Evolutionary conservation across 2,888 invertebrate species (phyloP).

Genomic region (Stenotaenia linearis): DNA sequence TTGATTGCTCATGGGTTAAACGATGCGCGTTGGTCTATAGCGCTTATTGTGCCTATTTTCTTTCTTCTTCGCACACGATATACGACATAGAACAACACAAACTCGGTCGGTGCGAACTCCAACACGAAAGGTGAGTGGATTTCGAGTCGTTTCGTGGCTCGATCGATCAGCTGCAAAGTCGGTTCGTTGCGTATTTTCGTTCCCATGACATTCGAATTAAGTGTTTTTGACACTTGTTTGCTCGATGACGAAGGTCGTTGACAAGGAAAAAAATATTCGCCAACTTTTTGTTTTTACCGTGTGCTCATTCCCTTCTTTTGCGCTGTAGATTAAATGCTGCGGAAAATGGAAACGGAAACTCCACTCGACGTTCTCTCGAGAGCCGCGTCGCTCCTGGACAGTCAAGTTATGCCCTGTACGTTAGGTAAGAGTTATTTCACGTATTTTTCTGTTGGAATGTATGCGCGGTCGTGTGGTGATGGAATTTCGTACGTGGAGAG

Average conservation of each 20-base stretch:
- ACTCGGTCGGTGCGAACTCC: not conserved
- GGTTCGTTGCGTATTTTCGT: not conserved
- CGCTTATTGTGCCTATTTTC: not conserved
- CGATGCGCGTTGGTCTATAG: slow-evolving; percentile 1
- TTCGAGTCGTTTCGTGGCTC: not conserved
- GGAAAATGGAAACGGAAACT: slow-evolving; percentile 55
- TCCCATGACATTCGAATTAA: not conserved
- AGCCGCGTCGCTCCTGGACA: slow-evolving; percentile 80
- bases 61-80: not conserved
- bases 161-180: not conserved
- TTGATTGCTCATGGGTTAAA: slow-evolving; percentile 33
- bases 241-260: not conserved
- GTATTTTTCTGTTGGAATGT: not conserved
- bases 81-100: not conserved
- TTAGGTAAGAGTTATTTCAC: not conserved
- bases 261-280: not conserved
- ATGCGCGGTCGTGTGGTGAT: too few relatives aligned
- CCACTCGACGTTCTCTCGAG: slow-evolving; percentile 79
- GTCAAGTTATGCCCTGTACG: not conserved
- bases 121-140: not conserved
- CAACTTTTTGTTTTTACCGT: not conserved
- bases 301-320: not conserved
- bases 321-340: not conserved
- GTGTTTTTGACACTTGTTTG: slow-evolving; percentile 8
- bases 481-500: too few relatives aligned